Base-by-base conservation (phyloP, 2,888 invertebrate genomes). In the Azorinus chamasolen region DNA sequence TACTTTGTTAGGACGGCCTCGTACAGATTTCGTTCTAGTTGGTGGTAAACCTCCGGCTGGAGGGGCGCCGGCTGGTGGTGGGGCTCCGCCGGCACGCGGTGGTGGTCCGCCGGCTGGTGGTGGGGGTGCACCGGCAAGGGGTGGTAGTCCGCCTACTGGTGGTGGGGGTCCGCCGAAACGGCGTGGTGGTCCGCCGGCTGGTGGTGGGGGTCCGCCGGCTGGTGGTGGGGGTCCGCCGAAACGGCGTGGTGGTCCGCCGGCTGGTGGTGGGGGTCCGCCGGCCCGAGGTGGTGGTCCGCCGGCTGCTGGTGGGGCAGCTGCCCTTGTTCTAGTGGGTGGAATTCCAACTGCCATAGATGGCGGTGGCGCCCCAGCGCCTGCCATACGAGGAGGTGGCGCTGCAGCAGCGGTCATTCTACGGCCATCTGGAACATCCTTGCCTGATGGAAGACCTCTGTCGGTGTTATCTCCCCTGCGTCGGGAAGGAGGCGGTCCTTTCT, bases 401-500 rank as follows among this genome's bases (percentile, higher is more conserved):
- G 51, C 27, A 18, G 45, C 16, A 27, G 22, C 16, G 37, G 24
- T 25, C 2, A 46, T 16, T 20, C 39, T 12, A 22, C 58, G 41
- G 20, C 69, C 69, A 27, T 61, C 61, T 20, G 61, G 61, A 37
- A 61, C 50, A 32, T 61, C 61, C 12, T 12, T 20, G 18, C 61
- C 61, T 18, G 48, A 48, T 37, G 61, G 61, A 6, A 61, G 22
- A 20, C 61, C 61, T 22, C 50, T 12, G 24, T 75, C 69, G 1
- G 61, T 25, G 50, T 61, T 61, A 20, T 61, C 61, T 14, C 37
- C 37, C 14, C 46, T n/a, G 41, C 55, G 58, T 18, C 73, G 68
- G n/a, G 53, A 22, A 0, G 69, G 72, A 6, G 59, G 72, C 18
- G 20, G 20, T 8, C 77, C 77, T 50, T 72, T 78, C 72, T 51